Conservation (phyloP, 2,888 invertebrate genomes). For the Cheilosia scutellata region DNA sequence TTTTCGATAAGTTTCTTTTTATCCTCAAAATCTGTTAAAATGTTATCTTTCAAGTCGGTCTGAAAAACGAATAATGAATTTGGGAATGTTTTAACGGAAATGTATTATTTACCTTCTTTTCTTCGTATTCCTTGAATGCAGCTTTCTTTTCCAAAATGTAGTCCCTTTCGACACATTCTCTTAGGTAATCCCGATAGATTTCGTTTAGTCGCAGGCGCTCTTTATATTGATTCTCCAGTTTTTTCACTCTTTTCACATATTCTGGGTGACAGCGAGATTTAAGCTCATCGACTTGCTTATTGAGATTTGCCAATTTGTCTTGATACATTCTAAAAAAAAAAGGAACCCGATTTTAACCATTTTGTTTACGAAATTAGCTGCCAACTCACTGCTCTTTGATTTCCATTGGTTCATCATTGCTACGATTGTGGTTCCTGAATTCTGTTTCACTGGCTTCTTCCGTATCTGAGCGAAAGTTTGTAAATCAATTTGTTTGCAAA, state of each 20-base stretch:
- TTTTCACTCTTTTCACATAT: conserved; percentile 91
- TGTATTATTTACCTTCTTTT: conserved; percentile 89
- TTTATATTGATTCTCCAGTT: conserved; percentile 91
- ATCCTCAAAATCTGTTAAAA: conserved; percentile 96
- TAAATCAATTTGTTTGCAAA: background rate
- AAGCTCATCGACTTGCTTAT: conserved; percentile 95
- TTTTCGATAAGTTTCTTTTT: conserved; percentile 94
- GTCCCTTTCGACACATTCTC: conserved; percentile 94
- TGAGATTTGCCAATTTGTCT: conserved; percentile 94
- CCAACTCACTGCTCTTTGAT: conserved; percentile 83
- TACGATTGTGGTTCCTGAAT: conserved; percentile 86
- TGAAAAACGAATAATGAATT: conserved; percentile 35
- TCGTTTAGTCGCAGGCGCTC: conserved; percentile 92
- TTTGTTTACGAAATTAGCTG: background rate
- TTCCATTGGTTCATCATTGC: conserved; percentile 81
- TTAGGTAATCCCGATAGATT: conserved; percentile 91
- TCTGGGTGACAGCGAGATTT: conserved; percentile 95
- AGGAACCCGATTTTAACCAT: background rate
- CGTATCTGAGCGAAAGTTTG: conserved; percentile 87
- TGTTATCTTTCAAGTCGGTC: conserved; percentile 92
- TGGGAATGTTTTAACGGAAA: background rate
- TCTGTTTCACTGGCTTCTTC: conserved; percentile 99
- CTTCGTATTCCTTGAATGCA: conserved; percentile 96
- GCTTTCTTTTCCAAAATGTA: conserved; percentile 94
- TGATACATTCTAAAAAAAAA: conserved; percentile 89